Evolutionary conservation across 2,888 invertebrate species (phyloP), one percentile per base, ranked within the genome.

Genomic region (Colletes collaris): DNA sequence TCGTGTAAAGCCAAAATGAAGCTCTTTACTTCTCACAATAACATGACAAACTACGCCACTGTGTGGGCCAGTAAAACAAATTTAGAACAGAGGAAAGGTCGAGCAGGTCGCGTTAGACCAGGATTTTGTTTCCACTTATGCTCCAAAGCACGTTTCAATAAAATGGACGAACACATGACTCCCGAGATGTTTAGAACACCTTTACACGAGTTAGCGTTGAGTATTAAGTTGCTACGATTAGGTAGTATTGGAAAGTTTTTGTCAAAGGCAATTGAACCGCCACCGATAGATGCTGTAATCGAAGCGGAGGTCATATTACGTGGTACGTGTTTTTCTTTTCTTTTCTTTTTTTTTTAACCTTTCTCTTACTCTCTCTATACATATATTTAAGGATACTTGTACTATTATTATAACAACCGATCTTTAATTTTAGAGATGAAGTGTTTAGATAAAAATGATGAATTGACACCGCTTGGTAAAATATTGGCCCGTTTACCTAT

Each of bases 141-240:
- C 89, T 97, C 97, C 0, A 94, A 94, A 85, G 96, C 97, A 0
- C 94, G 97, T 19, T 97, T 93, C 92, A 94, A 95, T 0, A 95
- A 94, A 70, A 93, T 98, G 64, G 98, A 98, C 3, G 97, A 99
- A 88, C 98, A 99, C 90, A 96, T 97, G 92, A 98, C 98, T 0
- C 99, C 99, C 0, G 99, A 99, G 94, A 99, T 99, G 96, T 98
- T 99, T 94, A 95, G 99, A 68, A 99, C 99, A 0, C 99, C 99
- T 0, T 94, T 99, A 16, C 99, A 99, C 90, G 99, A 99, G 92
- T 94, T 99, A 71, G 98, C 98, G 0, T 94, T 99, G 68, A 97
- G 97, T 55, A 97, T 98, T 73, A 98, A 99, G 91, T 94, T 99
- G 8, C 94, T 99, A 3, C 95, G 97, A 2, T 94, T 99, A 5